Evolutionary conservation across 1,140 invertebrate genomes (phyloP), one percentile per base, ranked within the genome.

Genomic region (Drosophila ficusphila): DNA sequence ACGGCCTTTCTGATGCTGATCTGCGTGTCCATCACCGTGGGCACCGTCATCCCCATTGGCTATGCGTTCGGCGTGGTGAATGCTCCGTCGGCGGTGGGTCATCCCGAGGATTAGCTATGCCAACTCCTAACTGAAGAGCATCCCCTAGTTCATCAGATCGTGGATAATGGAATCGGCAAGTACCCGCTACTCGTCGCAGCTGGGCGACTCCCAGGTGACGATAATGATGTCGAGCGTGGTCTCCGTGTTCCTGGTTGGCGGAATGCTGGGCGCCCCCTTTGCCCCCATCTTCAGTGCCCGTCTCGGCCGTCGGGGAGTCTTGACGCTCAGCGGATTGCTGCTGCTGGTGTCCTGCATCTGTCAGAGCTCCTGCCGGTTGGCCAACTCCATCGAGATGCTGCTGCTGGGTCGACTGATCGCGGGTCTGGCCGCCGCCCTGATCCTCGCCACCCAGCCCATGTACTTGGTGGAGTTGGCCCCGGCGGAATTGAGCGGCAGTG

Each of bases 61-160:
- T 98, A 95, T 89, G 96, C 96, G 69, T 96, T 97, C 52, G 96
- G 96, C 23, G 96, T 97, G 29, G 92, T 98, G 14, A 98, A 98
- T 92, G 94, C 95, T 36, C 96, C 96, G 16, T 94, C 94, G 78
- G 83, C 93, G 74, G 97, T 98, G 36, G 38, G 31, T 48, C 27
- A 11, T 23, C 2, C 9, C 2, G 8, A 9, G 2, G 18, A 1
- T 39, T 29, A 3, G 3, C 19, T 33, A 8, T 27, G n/a, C n/a
- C n/a, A n/a, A 19, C 2, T 6, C 27, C 7, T 9, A 31, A 25
- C 31, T 44, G 3, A 52, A 52, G 14, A 21, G 7, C 23, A 27
- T n/a, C 12, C n/a, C 9, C 9, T 82, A 96, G 95, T 90, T 95
- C n/a, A 94, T 96, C 39, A 92, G 93, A 91, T 58, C 76, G 2